Conservation (phyloP, 2,113 vertebrate species). For the Indicator maculatus region DNA sequence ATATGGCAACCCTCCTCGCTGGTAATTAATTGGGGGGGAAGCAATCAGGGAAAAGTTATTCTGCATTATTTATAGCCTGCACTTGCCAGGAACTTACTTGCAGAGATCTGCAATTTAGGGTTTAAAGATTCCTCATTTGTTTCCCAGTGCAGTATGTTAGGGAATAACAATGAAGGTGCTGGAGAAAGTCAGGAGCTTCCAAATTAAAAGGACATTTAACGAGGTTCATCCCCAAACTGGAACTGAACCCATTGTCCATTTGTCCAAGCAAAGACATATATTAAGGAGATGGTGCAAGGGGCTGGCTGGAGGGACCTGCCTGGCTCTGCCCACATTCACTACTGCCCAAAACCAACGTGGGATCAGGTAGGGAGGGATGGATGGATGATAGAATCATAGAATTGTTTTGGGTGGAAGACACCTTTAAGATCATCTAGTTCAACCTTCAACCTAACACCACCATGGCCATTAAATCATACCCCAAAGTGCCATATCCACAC, state of each 20-base stretch:
- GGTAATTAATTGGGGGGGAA: slow-evolving; percentile 49
- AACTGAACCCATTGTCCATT: not conserved
- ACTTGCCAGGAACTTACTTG: slow-evolving; percentile 64
- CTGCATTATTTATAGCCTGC: slow-evolving; percentile 64
- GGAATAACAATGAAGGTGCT: slow-evolving; percentile 58
- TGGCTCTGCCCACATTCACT: rapidly evolving
- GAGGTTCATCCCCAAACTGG: not conserved
- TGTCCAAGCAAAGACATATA: rapidly evolving
- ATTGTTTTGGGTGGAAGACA: too few relatives aligned
- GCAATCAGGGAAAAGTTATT: slow-evolving; percentile 67
- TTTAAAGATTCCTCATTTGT: slow-evolving; percentile 65
- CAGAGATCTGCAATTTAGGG: slow-evolving; percentile 61
- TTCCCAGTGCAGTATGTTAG: slow-evolving; percentile 15
- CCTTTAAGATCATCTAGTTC: too few relatives aligned
- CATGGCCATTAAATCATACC: too few relatives aligned
- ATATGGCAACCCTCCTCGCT: not conserved
- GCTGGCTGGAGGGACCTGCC: not conserved
- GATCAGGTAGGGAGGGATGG: rapidly evolving
- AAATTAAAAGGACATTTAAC: slow-evolving; percentile 16
- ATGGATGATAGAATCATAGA: too few relatives aligned
- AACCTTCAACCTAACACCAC: too few relatives aligned
- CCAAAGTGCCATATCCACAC: too few relatives aligned
- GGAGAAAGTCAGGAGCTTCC: not conserved
- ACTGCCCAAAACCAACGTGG: not conserved
- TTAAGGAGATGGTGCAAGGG: rapidly evolving